Percentiles rank a stretch among this genome's conserved stretches.
phyloP scores from a whole-genome alignment of 2,113 vertebrate genomes.

The Buteo buteo region DNA sequence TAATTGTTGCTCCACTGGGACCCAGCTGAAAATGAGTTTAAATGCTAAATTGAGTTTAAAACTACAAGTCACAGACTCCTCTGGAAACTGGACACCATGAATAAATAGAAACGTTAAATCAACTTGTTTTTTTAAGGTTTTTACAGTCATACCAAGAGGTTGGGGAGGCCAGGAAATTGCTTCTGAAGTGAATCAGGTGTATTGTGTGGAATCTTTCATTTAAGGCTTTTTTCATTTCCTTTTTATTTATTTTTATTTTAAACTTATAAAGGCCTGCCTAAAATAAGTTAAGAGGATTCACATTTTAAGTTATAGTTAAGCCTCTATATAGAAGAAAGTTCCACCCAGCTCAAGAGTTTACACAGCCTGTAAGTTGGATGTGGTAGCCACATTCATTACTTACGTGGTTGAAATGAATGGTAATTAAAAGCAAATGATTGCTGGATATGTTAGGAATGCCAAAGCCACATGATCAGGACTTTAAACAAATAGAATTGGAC shows the following conservation, averaged over 20 bases:
- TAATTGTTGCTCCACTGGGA: constrained; percentile 73
- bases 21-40: constrained; percentile 77
- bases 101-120: constrained; percentile 77
- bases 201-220: constrained; percentile 56
- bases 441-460: constrained; percentile 51
- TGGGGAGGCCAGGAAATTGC: constrained; percentile 56
- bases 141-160: constrained; percentile 50
- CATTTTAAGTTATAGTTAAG: constrained; percentile 4
- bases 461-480: constrained; percentile 62
- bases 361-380: neutral
- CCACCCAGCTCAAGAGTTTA: constrained; percentile 27
- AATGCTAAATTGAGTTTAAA: constrained; percentile 79
- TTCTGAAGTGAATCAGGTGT: constrained; percentile 72
- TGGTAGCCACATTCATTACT: constrained; percentile 54
- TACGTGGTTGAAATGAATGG: constrained; percentile 61
- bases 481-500: constrained; percentile 64
- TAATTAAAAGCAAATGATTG: constrained; percentile 75
- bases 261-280: constrained; percentile 26
- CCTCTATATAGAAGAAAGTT: constrained; percentile 20
- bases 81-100: constrained; percentile 73
- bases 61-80: constrained; percentile 65
- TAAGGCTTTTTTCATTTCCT: constrained; percentile 59
- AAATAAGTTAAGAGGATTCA: constrained; percentile 62
- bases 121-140: constrained; percentile 72
- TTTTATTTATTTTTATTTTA: constrained; percentile 57